These are phyloP conservation scores for Lepidocolaptes lacrymiger DNA, from an alignment of 2,797 vertebrate species.

Conservation along the genomic window DNA sequence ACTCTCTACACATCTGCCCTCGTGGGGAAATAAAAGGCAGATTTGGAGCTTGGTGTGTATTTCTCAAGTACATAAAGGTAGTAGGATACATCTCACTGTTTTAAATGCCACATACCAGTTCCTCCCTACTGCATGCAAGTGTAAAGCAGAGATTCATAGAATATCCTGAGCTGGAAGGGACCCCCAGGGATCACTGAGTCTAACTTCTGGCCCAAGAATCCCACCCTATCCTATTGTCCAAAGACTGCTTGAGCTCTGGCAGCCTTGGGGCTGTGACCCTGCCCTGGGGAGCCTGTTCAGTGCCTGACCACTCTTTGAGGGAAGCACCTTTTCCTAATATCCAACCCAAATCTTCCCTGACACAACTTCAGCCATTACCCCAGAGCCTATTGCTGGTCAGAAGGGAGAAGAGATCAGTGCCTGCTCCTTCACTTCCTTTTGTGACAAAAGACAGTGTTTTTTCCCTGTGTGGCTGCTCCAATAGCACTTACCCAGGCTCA, in stretches of 20 bases:
- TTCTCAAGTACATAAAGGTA: neutral
- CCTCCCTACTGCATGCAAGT: neutral
- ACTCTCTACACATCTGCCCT: neutral
- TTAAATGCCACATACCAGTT: neutral
- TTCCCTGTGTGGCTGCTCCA: neutral
- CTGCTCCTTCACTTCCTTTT: neutral
- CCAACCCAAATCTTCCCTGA: neutral
- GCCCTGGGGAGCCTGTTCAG: neutral
- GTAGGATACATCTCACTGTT: neutral
- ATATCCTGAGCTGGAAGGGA: neutral
- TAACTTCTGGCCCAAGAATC: neutral
- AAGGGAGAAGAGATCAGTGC: neutral
- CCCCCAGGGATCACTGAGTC: fast-evolving
- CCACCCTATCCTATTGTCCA: neutral
- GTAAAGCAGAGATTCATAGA: neutral
- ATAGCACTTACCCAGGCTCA: neutral
- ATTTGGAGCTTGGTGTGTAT: neutral
- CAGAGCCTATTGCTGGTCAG: neutral
- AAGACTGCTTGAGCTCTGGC: neutral
- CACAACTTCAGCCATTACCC: neutral
- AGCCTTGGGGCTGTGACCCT: neutral
- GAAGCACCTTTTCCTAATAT: neutral
- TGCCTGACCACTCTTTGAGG: neutral
- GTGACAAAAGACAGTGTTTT: neutral
- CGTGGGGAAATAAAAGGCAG: fast-evolving